Percentiles rank a stretch among this genome's conserved stretches.
Evolutionary conservation across 1,140 invertebrate genomes (phyloP).

Genomic region (Artemia franciscana): DNA sequence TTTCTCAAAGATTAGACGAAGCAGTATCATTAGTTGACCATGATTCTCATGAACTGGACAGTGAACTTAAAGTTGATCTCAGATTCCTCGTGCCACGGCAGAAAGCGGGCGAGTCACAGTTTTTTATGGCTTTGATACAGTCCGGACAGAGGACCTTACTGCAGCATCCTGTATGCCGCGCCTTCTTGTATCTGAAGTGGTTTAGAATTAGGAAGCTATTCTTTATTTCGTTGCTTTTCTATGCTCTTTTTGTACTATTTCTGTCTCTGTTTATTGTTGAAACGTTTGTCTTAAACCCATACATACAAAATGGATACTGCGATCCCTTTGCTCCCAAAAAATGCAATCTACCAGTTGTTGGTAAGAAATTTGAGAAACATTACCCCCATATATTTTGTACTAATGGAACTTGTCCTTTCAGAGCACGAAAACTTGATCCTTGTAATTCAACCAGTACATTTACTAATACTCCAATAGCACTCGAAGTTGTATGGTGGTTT

Average conservation of each 20-base stretch:
- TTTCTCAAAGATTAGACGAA: conserved; percentile 42
- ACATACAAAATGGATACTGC: background rate
- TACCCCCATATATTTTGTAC: background rate
- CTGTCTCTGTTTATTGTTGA: conserved; percentile 49
- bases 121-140: conserved; percentile 53
- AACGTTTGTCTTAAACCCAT: conserved; percentile 5
- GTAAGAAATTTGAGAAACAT: background rate
- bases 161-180: conserved; percentile 53
- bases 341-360: background rate
- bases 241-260: conserved; percentile 49
- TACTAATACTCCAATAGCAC: background rate
- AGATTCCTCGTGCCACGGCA: conserved; percentile 42
- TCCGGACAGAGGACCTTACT: conserved; percentile 59
- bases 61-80: conserved; percentile 52
- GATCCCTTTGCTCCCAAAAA: background rate
- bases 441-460: background rate
- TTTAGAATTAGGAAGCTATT: conserved; percentile 70
- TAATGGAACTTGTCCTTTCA: background rate
- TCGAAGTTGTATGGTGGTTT: conserved; percentile 10
- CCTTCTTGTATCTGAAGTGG: conserved; percentile 63
- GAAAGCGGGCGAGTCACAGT: conserved; percentile 50
- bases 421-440: background rate
- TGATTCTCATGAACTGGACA: conserved; percentile 55
- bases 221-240: conserved; percentile 47
- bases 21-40: conserved; percentile 51